Evolutionary conservation across 2,888 invertebrate genomes (phyloP).

Genomic region (Schizotus pectinicornis): DNA sequence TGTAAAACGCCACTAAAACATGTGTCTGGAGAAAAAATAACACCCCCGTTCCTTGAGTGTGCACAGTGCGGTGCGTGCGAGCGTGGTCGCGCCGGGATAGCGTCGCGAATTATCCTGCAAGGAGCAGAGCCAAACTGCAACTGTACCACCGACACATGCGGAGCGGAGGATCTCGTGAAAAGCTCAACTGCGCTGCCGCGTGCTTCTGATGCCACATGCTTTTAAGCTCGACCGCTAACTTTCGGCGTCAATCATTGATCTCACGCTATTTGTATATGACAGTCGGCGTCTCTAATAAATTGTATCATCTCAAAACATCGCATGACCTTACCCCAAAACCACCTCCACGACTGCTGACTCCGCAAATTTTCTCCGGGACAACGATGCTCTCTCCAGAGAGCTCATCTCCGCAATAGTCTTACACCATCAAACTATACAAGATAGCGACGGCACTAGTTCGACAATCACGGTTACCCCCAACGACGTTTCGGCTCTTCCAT

Average conservation of each 20-base stretch:
- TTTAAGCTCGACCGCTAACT: conserved; percentile 44
- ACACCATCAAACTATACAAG: no score
- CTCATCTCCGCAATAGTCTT: not conserved
- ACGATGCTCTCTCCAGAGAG: conserved; percentile 9
- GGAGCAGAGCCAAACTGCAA: conserved; percentile 50
- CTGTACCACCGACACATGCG: conserved; percentile 47
- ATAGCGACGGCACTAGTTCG: no score
- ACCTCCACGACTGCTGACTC: conserved; percentile 1
- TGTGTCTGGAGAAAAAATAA: conserved; percentile 2
- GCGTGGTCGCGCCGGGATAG: conserved; percentile 13
- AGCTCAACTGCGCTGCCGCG: conserved; percentile 50
- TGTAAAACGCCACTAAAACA: conserved; percentile 21
- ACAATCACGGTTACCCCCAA: no score
- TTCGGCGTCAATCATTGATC: conserved; percentile 53
- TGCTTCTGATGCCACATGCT: conserved; percentile 47
- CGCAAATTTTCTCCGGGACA: not conserved
- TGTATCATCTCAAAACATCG: conserved; percentile 15
- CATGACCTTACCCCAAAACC: conserved; percentile 5
- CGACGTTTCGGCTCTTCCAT: no score
- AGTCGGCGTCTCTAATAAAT: conserved; percentile 40
- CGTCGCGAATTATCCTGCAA: conserved; percentile 34
- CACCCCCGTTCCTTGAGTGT: conserved; percentile 4
- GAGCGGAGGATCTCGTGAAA: conserved; percentile 24
- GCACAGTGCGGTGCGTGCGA: conserved; percentile 16
- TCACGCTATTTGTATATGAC: conserved; percentile 51